These are phyloP conservation scores for Micoletzkya japonica DNA, from an alignment of 2,888 invertebrate species.

Conservation along the genomic window DNA sequence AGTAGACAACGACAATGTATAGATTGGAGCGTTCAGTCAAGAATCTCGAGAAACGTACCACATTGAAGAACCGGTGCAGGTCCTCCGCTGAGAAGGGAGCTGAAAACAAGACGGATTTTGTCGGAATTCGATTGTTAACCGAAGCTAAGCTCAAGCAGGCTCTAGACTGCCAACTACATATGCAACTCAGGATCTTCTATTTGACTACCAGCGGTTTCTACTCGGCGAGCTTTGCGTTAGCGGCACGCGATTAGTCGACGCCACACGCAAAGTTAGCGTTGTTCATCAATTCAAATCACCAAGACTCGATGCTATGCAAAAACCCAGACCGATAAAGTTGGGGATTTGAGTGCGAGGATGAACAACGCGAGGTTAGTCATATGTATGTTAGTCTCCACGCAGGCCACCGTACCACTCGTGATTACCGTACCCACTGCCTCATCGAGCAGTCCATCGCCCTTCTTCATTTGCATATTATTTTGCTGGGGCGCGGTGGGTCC, in stretches of 20 bases:
- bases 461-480: constrained; percentile 2
- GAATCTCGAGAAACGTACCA: constrained; percentile 30
- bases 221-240: too few relatives aligned
- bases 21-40: not conserved
- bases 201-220: too few relatives aligned
- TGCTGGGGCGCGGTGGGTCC: not conserved
- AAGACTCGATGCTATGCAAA: too few relatives aligned
- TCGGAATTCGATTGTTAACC: not conserved
- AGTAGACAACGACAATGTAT: not conserved
- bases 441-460: too few relatives aligned
- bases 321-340: too few relatives aligned
- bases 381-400: too few relatives aligned
- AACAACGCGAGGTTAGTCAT: too few relatives aligned
- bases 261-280: too few relatives aligned
- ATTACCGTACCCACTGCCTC: constrained; percentile 17
- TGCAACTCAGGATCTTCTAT: too few relatives aligned
- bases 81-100: constrained; percentile 35
- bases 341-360: too few relatives aligned
- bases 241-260: too few relatives aligned
- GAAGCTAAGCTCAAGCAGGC: not conserved
- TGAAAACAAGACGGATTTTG: constrained; percentile 1
- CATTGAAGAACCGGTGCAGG: constrained; percentile 47
- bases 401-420: not conserved
- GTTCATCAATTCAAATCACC: too few relatives aligned
- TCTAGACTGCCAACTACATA: not conserved